Evolutionary conservation across 2,888 invertebrate genomes (phyloP), one percentile per base, ranked within the genome.

Genomic region (Micropterix aruncella): DNA sequence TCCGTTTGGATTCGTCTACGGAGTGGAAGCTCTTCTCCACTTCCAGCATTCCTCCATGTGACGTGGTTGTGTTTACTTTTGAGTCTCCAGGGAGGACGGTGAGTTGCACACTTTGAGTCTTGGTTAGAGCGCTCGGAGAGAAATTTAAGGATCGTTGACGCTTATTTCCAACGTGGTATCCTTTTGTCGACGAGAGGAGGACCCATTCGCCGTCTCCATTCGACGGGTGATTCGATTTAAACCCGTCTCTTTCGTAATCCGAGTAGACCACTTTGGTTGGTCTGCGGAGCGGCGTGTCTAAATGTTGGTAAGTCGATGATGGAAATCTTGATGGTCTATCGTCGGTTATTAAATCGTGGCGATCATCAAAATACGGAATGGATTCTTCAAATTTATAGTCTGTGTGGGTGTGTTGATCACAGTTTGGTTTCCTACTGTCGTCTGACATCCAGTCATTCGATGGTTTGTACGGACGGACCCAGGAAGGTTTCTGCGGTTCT

Each of bases 171-270:
- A 73, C 70, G 47, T 77, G 74, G 55, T 83, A 85, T 1, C 85
- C 85, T 62, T 83, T 82, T 9, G 85, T 86, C 2, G 84, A 83
- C 1, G 84, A 84, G 4, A 86, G 60, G 2, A 86, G 62, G 2
- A 86, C 77, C 86, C 86, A 86, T 52, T 84, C 80, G 1, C 86
- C 86, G 47, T 84, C 80, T 1, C 81, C 80, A 47, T 70, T 69
- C 1, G 74, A 68, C 1, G 83, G 82, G 57, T 80, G 73, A 2
- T 73, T 69, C 2, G 66, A 60, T 1, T 77, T 73, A 54, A 75
- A 73, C 42, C 55, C 60, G 18, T 69, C 67, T 19, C 65, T 63
- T 4, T 62, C 53, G 27, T 57, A 52, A 19, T 74, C 74, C 16
- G 73, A 66, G 37, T 75, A 73, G 41, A 73, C 67, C 5, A 70